phyloP scores from a whole-genome alignment of 2,113 vertebrate species.

The Paraplagusia blochii region DNA sequence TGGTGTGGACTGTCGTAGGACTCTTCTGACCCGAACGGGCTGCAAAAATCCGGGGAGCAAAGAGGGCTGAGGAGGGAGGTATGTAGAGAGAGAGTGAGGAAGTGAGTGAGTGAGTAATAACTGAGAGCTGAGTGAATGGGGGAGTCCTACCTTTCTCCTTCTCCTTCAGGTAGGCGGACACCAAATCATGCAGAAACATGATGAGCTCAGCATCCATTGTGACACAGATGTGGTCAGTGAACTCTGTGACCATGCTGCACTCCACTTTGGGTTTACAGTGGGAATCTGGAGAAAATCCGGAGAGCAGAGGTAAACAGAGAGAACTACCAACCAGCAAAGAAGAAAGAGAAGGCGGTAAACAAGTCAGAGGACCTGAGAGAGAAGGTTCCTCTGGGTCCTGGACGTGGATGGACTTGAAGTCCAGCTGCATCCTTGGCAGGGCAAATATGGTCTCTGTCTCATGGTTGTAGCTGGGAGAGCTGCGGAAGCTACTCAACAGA shows the following conservation, averaged over 20 bases:
- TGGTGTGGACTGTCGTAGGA: conserved; percentile 83
- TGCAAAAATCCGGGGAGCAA: conserved; percentile 86
- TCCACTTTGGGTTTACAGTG: conserved; percentile 93
- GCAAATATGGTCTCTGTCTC: conserved; percentile 98
- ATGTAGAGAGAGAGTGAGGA: too few species aligned
- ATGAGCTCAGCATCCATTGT: conserved; percentile 99
- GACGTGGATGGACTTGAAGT: conserved; percentile 96
- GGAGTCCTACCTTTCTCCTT: conserved; percentile 90
- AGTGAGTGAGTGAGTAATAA: not conserved
- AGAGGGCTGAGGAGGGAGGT: conserved; percentile 79
- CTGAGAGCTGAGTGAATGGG: not conserved
- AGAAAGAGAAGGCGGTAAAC: too few species aligned
- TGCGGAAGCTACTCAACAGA: conserved; percentile 89
- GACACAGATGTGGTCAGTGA: conserved; percentile 98
- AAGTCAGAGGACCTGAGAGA: conserved; percentile 80
- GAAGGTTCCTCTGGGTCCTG: conserved; percentile 93
- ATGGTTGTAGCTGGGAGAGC: conserved; percentile 93
- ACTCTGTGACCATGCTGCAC: conserved; percentile 98
- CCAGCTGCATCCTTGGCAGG: conserved; percentile 95
- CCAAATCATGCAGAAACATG: conserved; percentile 97
- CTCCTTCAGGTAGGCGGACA: conserved; percentile 97
- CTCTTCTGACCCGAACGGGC: conserved; percentile 92
- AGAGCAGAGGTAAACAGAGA: too few species aligned
- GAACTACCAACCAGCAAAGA: too few species aligned
- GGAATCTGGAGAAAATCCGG: conserved; percentile 77